Conservation (phyloP, 2,797 vertebrate genomes). For the Pangasius sanitwongsei region DNA sequence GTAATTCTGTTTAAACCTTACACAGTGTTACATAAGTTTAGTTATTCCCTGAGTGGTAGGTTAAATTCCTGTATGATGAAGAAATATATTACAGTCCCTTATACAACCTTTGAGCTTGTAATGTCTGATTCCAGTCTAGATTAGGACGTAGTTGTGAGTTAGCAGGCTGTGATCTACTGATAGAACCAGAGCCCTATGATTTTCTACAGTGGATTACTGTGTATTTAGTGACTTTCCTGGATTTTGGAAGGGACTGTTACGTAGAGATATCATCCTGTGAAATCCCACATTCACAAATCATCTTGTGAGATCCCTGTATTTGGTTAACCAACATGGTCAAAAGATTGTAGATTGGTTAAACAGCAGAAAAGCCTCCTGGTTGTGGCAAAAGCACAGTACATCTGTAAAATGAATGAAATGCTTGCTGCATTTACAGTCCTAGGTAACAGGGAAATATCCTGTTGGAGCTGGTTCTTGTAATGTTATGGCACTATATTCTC, state of each 20-base stretch:
- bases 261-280: conserved; percentile 17
- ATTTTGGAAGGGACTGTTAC: conserved; percentile 3
- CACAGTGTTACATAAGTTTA: neutral
- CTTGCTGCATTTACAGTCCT: neutral
- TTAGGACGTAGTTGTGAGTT: conserved; percentile 52
- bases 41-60: neutral
- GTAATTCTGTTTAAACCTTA: neutral
- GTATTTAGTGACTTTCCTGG: conserved; percentile 44
- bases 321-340: conserved; percentile 38
- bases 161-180: conserved; percentile 47
- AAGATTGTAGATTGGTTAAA: conserved; percentile 44
- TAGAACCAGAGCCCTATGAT: conserved; percentile 21
- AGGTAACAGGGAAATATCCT: neutral
- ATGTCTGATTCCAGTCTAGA: conserved; percentile 32
- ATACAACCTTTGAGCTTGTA: neutral
- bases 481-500: neutral
- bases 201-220: conserved; percentile 36
- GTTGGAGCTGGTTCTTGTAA: conserved; percentile 8
- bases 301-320: conserved; percentile 20
- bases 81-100: neutral
- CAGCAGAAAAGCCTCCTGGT: conserved; percentile 12
- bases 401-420: neutral
- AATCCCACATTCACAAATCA: neutral
- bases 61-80: neutral
- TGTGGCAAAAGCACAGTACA: conserved; percentile 7